Percentiles rank a stretch among this genome's conserved stretches.
Evolutionary conservation across 2,797 vertebrate species (phyloP).

Genomic region (Cyprinella venusta): DNA sequence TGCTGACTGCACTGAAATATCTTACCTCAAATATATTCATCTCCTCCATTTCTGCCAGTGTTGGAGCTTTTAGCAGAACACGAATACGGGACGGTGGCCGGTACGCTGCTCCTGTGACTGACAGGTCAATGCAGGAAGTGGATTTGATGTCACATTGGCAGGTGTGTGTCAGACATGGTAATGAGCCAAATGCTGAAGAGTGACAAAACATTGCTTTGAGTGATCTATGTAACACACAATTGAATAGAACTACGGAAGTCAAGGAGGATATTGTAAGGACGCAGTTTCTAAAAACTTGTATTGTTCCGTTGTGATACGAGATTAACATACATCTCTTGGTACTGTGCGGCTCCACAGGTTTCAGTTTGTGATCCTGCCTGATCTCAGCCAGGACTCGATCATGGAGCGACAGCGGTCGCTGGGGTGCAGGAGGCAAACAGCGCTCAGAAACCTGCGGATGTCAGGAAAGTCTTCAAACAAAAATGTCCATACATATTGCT

Average conservation of each 20-base stretch:
- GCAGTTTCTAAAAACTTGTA: background rate
- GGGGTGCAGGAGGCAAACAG: slow-evolving; percentile 84
- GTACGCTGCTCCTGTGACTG: slow-evolving; percentile 63
- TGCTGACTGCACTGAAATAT: background rate
- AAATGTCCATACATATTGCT: background rate
- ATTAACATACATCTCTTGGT: slow-evolving; percentile 70
- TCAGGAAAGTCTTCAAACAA: slow-evolving; percentile 17
- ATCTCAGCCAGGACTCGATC: slow-evolving; percentile 92
- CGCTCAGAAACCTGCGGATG: slow-evolving; percentile 84
- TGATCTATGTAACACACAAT: background rate
- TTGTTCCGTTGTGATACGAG: background rate
- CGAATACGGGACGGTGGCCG: slow-evolving; percentile 74
- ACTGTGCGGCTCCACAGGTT: slow-evolving; percentile 76
- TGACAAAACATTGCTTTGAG: slow-evolving; percentile 3
- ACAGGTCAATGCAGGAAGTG: slow-evolving; percentile 91
- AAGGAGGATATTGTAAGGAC: background rate
- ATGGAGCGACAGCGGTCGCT: slow-evolving; percentile 84
- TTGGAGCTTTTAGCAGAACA: slow-evolving; percentile 91
- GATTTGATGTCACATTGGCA: slow-evolving; percentile 82
- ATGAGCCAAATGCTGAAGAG: slow-evolving; percentile 86
- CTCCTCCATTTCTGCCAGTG: slow-evolving; percentile 96
- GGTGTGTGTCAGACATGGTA: slow-evolving; percentile 87
- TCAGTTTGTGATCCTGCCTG: slow-evolving; percentile 89
- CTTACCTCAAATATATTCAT: slow-evolving; percentile 91
- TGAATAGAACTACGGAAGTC: slow-evolving; percentile 16